Base-by-base conservation (phyloP, 1,140 invertebrate genomes). In the Drosophila ohnishii region DNA sequence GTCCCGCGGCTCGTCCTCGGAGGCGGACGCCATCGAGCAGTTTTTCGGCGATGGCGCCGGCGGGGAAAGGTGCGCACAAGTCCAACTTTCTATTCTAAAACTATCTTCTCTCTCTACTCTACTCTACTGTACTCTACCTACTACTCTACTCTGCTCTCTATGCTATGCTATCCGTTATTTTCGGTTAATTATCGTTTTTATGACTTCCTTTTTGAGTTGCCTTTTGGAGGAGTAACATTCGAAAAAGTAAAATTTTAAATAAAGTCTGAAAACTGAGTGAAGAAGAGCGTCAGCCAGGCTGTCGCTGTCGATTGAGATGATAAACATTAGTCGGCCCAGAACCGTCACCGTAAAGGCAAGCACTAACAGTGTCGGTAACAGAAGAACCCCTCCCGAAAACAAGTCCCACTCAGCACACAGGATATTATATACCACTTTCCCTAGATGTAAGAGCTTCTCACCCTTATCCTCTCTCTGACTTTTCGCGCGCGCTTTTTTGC, bases 1-100 rank as follows among this genome's bases (percentile, higher is more conserved):
- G 74, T 95, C 95, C 78, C 96, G 97, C 90, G 96, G 96, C 90
- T 97, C 96, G 73, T 97, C 96, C 86, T 95, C 97, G 75, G 98
- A 97, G 92, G 97, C 96, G 92, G 97, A 98, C 92, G 97, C 97
- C 91, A 76, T 84, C 66, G 97, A 98, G 90, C 95, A 95, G 75
- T 95, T 95, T 78, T 96, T 95, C 90, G 94, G 95, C 88, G 96
- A 96, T 92, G 89, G 81, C 66, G 84, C 86, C 89, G 85, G 89
- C 86, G 95, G 95, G 91, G 95, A 95, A 94, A 96, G 95, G 95
- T 96, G 94, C 93, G 94, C 83, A 90, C 87, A 92, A 81, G 77
- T 80, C 65, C 69, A 85, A 80, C 64, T 89, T 85, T 77, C 37
- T 61, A 57, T 42, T 39, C 53, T 71, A 58, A 75, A 56, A 73